These are phyloP conservation scores for Euura lappo DNA, from an alignment of 1,140 invertebrate genomes.

Conservation along the genomic window DNA sequence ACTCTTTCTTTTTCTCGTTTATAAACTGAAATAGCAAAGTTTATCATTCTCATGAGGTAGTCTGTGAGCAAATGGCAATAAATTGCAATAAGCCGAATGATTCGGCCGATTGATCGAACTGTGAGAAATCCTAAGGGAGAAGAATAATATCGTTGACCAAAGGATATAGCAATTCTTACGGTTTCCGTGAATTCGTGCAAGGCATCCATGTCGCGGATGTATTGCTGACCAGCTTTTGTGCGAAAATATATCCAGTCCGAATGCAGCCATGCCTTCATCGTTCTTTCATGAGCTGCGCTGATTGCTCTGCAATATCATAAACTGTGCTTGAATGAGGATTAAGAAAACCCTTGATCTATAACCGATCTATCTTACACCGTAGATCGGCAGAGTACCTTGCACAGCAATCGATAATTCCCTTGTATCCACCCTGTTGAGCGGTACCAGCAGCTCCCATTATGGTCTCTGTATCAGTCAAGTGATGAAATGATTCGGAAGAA, in stretches of 20 bases:
- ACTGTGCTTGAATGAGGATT: conserved; percentile 20
- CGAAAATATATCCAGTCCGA: conserved; percentile 63
- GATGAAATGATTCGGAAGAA: background rate
- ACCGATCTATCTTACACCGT: too few relatives aligned
- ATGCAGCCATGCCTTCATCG: conserved; percentile 68
- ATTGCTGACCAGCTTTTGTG: conserved; percentile 54
- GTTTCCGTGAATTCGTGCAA: conserved; percentile 65
- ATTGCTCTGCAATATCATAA: conserved; percentile 54
- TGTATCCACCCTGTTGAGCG: conserved; percentile 24
- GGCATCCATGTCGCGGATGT: conserved; percentile 57
- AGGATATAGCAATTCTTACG: conserved; percentile 43
- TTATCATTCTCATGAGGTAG: too few relatives aligned
- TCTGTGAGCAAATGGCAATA: conserved; percentile 28
- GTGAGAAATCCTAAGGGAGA: too few relatives aligned
- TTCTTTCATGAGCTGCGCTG: conserved; percentile 57
- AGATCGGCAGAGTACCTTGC: conserved; percentile 21
- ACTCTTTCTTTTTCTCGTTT: conserved; percentile 55
- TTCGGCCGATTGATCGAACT: conserved; percentile 29
- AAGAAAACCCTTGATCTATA: background rate
- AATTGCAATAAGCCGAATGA: too few relatives aligned
- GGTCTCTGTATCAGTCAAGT: conserved; percentile 23
- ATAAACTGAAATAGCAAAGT: conserved; percentile 44
- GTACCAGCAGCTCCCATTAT: conserved; percentile 27
- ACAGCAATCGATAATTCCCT: conserved; percentile 29
- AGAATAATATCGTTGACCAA: background rate